Percentiles rank a stretch among this genome's conserved stretches.
Evolutionary conservation across 2,888 invertebrate species (phyloP).

Genomic region (Lottia gigantea): DNA sequence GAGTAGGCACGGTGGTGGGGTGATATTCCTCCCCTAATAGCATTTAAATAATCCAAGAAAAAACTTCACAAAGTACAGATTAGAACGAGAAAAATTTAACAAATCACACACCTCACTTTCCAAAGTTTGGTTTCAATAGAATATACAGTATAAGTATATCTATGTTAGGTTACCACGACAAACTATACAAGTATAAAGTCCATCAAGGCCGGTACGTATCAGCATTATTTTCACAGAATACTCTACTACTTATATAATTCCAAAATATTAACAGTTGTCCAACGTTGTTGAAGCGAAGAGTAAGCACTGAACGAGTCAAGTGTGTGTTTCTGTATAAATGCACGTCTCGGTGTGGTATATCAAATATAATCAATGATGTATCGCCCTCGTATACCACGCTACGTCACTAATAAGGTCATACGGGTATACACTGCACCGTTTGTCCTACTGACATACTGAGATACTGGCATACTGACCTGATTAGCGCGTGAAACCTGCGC

Average conservation of each 20-base stretch:
- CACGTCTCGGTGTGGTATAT: neutral
- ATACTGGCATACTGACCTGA: slow-evolving; percentile 19
- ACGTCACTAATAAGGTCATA: slow-evolving; percentile 8
- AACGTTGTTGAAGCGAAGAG: too few relatives aligned
- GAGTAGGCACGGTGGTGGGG: slow-evolving; percentile 5
- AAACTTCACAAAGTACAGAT: neutral
- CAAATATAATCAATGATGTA: neutral
- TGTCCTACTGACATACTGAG: slow-evolving; percentile 18
- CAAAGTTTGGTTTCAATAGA: too few relatives aligned
- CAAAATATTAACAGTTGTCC: too few relatives aligned
- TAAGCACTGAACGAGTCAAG: too few relatives aligned
- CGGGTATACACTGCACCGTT: slow-evolving; percentile 1
- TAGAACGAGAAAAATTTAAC: too few relatives aligned
- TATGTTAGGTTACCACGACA: too few relatives aligned
- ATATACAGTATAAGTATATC: too few relatives aligned
- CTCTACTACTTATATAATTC: too few relatives aligned
- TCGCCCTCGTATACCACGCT: neutral
- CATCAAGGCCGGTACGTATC: too few relatives aligned
- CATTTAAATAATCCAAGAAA: slow-evolving; percentile 16
- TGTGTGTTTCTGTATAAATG: neutral
- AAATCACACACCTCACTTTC: too few relatives aligned
- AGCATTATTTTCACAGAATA: too few relatives aligned
- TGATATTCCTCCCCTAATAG: slow-evolving; percentile 17
- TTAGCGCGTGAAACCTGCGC: slow-evolving; percentile 11
- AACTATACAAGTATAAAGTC: too few relatives aligned